phyloP scores from a whole-genome alignment of 2,888 invertebrate species.

The Drosophila lutescens region DNA sequence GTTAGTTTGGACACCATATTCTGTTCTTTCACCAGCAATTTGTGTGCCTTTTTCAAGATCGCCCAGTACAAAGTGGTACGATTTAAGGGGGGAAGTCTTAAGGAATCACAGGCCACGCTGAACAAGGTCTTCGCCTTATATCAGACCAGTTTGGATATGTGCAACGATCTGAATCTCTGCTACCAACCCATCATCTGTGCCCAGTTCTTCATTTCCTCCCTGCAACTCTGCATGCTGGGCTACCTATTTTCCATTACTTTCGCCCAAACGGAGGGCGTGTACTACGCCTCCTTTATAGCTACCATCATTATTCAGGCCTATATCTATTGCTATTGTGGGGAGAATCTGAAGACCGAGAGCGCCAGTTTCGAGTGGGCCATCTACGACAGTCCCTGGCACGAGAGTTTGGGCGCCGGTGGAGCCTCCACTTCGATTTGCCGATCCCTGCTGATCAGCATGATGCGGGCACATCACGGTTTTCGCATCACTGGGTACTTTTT shows the following conservation, averaged over 20 bases:
- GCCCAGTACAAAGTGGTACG: slow-evolving; percentile 47
- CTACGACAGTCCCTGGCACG: slow-evolving; percentile 55
- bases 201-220: slow-evolving; percentile 55
- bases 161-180: slow-evolving; percentile 27
- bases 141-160: slow-evolving; percentile 44
- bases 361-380: slow-evolving; percentile 47
- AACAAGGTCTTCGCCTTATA: slow-evolving; percentile 39
- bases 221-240: slow-evolving; percentile 58
- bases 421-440: slow-evolving; percentile 17
- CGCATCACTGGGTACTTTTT: slow-evolving; percentile 58
- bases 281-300: slow-evolving; percentile 46
- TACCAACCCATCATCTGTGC: slow-evolving; percentile 50
- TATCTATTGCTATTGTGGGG: slow-evolving; percentile 61
- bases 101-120: slow-evolving; percentile 14
- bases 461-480: slow-evolving; percentile 51
- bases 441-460: slow-evolving; percentile 49
- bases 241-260: slow-evolving; percentile 49
- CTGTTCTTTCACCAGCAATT: slow-evolving; percentile 42
- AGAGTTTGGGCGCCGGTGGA: slow-evolving; percentile 12
- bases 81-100: slow-evolving; percentile 6
- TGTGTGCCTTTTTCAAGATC: slow-evolving; percentile 60
- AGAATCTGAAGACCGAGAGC: slow-evolving; percentile 53
- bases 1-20: slow-evolving; percentile 55
- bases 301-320: slow-evolving; percentile 51
- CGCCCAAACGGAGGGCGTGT: slow-evolving; percentile 41